Conservation (phyloP, 2,888 invertebrate genomes). For the Macaria notata region DNA sequence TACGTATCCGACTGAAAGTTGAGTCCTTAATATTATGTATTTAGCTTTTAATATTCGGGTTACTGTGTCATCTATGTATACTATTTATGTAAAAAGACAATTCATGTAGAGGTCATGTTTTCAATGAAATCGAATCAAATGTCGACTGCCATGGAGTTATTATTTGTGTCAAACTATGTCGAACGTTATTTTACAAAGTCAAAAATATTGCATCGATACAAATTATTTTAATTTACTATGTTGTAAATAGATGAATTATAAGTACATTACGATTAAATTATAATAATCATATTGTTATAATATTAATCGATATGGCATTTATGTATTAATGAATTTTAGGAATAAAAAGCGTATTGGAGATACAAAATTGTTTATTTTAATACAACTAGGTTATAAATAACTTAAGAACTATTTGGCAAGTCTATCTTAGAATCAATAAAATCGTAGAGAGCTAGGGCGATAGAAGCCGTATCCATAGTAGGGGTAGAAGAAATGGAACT, state of each 20-base stretch:
- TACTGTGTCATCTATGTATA: slow-evolving; percentile 39
- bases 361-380: slow-evolving; percentile 28
- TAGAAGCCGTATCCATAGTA: slow-evolving; percentile 57
- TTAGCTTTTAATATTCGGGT: slow-evolving; percentile 25
- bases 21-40: slow-evolving; percentile 19
- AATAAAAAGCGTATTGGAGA: slow-evolving; percentile 59
- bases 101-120: slow-evolving; percentile 38
- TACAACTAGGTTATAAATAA: slow-evolving; percentile 24
- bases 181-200: slow-evolving; percentile 38
- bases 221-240: slow-evolving; percentile 37
- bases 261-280: slow-evolving; percentile 18
- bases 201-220: slow-evolving; percentile 25
- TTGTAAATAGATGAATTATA: slow-evolving; percentile 49
- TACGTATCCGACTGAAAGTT: not conserved
- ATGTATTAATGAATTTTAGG: slow-evolving; percentile 54
- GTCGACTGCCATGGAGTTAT: slow-evolving; percentile 54
- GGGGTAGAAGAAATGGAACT: slow-evolving; percentile 50
- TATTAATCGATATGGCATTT: slow-evolving; percentile 52
- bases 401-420: slow-evolving; percentile 34
- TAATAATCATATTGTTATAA: slow-evolving; percentile 47
- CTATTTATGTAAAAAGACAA: slow-evolving; percentile 39
- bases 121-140: slow-evolving; percentile 39
- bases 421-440: slow-evolving; percentile 46
- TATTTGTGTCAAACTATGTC: slow-evolving; percentile 46
- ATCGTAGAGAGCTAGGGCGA: slow-evolving; percentile 68